Conservation (phyloP, 2,797 vertebrate genomes). For the Nyctibius grandis region DNA sequence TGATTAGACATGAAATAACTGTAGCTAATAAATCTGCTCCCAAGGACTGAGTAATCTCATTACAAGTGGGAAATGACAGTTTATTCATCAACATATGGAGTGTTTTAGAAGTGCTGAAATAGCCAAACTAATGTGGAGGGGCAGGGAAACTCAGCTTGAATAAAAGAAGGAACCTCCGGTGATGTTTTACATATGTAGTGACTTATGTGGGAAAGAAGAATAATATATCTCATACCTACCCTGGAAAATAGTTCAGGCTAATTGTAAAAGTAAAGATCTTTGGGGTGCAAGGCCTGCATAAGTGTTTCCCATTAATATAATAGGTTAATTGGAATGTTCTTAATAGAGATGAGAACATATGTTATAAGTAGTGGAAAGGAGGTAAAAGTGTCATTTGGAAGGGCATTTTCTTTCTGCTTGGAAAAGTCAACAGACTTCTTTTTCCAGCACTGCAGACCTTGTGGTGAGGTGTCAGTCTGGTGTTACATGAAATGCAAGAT, state of each 20-base stretch:
- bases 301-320: background rate
- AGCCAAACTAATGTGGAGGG: background rate
- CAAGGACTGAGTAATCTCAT: constrained; percentile 33
- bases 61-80: constrained; percentile 28
- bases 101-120: background rate
- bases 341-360: background rate
- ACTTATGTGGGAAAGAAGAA: background rate
- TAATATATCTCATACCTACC: background rate
- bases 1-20: constrained; percentile 39
- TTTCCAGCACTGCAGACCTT: background rate
- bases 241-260: background rate
- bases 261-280: background rate
- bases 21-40: constrained; percentile 42
- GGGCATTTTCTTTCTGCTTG: background rate
- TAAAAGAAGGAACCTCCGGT: background rate
- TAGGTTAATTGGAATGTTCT: background rate
- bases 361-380: background rate
- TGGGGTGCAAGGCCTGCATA: background rate
- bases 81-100: constrained; percentile 44
- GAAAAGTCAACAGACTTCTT: background rate
- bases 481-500: background rate
- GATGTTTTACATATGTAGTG: constrained; percentile 20
- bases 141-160: background rate
- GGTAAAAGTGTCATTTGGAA: background rate
- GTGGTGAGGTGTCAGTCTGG: background rate